Evolutionary conservation across 2,797 vertebrate species (phyloP).

Genomic region (Discoglossus pictus): DNA sequence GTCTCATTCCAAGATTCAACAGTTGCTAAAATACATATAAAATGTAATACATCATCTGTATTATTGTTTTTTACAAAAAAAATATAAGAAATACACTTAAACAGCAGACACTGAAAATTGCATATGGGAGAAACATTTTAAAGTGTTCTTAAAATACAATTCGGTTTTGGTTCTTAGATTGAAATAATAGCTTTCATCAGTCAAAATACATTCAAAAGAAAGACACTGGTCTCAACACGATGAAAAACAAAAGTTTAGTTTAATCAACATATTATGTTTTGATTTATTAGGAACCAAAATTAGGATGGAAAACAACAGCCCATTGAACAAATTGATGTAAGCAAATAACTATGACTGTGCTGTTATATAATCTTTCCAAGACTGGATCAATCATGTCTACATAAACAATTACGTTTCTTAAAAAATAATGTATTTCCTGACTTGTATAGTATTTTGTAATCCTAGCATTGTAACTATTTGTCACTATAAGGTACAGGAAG

Average conservation of each 20-base stretch:
- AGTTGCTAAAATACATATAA: too few species aligned
- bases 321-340: conserved; percentile 24
- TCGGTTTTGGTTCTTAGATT: conserved; percentile 14
- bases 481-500: too few species aligned
- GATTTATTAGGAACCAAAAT: conserved; percentile 30
- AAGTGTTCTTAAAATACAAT: too few species aligned
- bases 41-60: too few species aligned
- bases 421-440: conserved; percentile 31
- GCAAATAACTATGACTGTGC: conserved; percentile 15
- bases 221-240: neutral
- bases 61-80: too few species aligned
- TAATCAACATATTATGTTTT: conserved; percentile 34
- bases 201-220: conserved; percentile 18
- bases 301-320: conserved; percentile 23
- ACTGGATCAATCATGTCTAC: conserved; percentile 34
- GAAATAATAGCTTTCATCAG: conserved; percentile 7
- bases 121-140: too few species aligned
- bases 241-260: conserved; percentile 19
- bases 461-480: too few species aligned
- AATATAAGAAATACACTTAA: too few species aligned
- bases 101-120: too few species aligned
- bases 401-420: conserved; percentile 19
- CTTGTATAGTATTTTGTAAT: conserved; percentile 28
- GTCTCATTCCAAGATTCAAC: too few species aligned
- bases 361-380: conserved; percentile 11